phyloP scores from a whole-genome alignment of 2,797 vertebrate species.

The Sebastes aleutianus region DNA sequence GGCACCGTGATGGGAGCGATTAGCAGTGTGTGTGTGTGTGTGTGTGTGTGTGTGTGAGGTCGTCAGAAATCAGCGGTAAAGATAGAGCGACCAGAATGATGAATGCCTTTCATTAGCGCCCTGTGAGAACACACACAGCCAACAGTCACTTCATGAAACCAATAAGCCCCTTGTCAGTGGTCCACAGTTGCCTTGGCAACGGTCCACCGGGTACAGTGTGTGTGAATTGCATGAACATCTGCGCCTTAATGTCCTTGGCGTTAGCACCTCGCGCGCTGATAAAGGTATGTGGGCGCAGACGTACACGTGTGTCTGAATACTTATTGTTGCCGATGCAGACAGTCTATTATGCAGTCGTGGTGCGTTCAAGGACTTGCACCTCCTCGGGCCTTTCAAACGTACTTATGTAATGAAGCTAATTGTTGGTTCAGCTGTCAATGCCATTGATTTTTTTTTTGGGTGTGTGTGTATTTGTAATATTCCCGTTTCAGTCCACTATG shows the following conservation, averaged over 20 bases:
- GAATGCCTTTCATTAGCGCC: constrained; percentile 77
- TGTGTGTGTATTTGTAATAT: not conserved
- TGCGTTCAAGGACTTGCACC: constrained; percentile 47
- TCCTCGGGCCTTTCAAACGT: constrained; percentile 10
- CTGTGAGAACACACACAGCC: constrained; percentile 60
- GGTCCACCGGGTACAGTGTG: constrained; percentile 87
- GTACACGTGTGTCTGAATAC: not conserved
- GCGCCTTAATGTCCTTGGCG: constrained; percentile 89
- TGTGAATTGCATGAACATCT: constrained; percentile 93
- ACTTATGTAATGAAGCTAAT: constrained; percentile 4
- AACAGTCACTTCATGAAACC: constrained; percentile 91
- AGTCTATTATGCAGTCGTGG: constrained; percentile 25
- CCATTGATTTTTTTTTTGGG: not conserved
- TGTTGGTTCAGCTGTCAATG: not conserved
- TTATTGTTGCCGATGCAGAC: constrained; percentile 15
- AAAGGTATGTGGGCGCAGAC: constrained; percentile 43
- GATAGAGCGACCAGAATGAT: constrained; percentile 85
- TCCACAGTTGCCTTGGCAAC: constrained; percentile 95
- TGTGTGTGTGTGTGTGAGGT: constrained; percentile 43
- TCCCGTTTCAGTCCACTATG: not conserved
- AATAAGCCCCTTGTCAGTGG: constrained; percentile 89
- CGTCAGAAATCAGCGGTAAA: constrained; percentile 89
- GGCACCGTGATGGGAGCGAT: constrained; percentile 52
- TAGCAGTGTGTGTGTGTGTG: constrained; percentile 32
- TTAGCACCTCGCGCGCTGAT: constrained; percentile 49